Conservation (phyloP, 2,797 vertebrate genomes). For the Gymnoscopelus microlampas region DNA sequence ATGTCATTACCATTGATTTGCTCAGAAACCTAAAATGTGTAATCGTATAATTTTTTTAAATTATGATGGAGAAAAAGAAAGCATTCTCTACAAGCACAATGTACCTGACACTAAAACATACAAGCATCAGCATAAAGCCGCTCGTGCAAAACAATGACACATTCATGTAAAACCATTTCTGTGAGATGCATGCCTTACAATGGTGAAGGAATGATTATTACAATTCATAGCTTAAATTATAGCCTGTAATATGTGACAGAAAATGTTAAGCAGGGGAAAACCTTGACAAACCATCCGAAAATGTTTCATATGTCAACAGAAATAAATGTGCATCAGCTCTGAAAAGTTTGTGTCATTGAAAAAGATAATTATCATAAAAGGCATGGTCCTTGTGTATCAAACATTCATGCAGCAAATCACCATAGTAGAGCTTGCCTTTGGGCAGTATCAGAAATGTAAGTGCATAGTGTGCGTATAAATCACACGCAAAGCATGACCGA, state of each 20-base stretch:
- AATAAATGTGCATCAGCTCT: no score
- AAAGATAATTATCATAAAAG: background rate
- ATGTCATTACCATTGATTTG: constrained; percentile 6
- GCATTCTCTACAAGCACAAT: background rate
- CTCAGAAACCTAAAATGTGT: constrained; percentile 14
- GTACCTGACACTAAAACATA: constrained; percentile 16
- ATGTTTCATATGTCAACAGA: no score
- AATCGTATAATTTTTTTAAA: background rate
- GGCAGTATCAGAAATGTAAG: background rate
- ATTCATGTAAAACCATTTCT: constrained; percentile 17
- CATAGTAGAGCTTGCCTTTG: background rate
- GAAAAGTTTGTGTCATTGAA: no score
- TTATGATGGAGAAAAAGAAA: constrained; percentile 5
- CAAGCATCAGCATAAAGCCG: constrained; percentile 1
- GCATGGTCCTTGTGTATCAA: background rate
- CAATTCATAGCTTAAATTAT: background rate
- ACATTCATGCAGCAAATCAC: background rate
- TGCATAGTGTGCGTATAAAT: background rate
- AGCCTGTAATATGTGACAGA: no score
- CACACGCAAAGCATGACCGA: background rate
- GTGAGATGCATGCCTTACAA: constrained; percentile 15
- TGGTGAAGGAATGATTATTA: background rate
- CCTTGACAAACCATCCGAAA: no score
- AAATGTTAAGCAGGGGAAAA: no score
- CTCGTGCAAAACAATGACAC: constrained; percentile 43